These are phyloP conservation scores for Chloroclysta siterata DNA, from an alignment of 2,888 invertebrate genomes.

Conservation along the genomic window DNA sequence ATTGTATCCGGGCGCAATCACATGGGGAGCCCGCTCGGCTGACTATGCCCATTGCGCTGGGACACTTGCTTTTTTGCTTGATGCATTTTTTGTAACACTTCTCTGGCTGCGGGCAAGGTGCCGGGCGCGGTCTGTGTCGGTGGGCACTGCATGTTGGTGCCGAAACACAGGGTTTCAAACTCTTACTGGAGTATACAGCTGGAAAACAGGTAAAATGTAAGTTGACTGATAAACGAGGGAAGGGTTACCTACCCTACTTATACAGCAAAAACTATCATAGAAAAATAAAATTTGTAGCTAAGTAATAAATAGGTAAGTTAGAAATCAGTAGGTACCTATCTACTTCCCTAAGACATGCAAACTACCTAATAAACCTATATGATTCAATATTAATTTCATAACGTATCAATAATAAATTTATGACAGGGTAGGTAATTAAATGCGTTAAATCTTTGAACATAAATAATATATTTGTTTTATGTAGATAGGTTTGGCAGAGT, in stretches of 20 bases:
- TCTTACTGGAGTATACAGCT: slow-evolving; percentile 61
- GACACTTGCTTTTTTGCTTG: slow-evolving; percentile 63
- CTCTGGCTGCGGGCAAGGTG: slow-evolving; percentile 71
- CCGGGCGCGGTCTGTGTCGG: slow-evolving; percentile 66
- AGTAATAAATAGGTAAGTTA: no score
- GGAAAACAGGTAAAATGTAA: slow-evolving; percentile 44
- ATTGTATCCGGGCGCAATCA: slow-evolving; percentile 61
- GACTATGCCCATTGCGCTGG: slow-evolving; percentile 66
- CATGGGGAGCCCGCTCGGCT: slow-evolving; percentile 60
- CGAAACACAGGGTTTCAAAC: slow-evolving; percentile 70
- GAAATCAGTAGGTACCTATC: no score
- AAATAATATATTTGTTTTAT: no score
- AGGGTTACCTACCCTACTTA: background rate
- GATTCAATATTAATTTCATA: no score
- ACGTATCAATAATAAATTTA: no score
- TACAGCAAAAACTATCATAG: no score
- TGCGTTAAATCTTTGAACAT: no score
- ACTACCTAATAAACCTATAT: no score
- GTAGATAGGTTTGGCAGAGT: background rate
- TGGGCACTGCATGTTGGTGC: slow-evolving; percentile 70
- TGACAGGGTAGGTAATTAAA: background rate
- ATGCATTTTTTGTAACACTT: slow-evolving; percentile 68
- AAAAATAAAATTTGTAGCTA: no score
- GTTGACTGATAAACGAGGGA: background rate
- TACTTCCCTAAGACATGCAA: no score